phyloP scores from a whole-genome alignment of 2,797 vertebrate species.

The Uromys caudimaculatus region DNA sequence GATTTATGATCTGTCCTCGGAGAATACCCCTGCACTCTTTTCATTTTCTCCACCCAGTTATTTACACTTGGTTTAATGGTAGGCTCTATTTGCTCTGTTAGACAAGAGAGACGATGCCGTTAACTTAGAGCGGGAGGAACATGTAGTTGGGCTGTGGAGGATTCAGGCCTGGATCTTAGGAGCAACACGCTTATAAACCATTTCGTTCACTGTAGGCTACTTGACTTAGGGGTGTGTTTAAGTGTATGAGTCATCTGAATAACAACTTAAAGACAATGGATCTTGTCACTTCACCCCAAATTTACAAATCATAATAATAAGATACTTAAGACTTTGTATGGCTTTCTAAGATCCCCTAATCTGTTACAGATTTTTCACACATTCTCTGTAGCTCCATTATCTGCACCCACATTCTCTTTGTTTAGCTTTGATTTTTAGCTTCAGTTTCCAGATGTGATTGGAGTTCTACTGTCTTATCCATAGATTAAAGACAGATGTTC shows the following conservation, averaged over 20 bases:
- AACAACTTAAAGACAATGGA: not conserved
- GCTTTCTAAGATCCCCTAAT: not conserved
- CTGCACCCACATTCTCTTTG: no score
- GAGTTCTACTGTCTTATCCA: not conserved
- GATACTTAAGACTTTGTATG: not conserved
- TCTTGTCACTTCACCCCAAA: not conserved
- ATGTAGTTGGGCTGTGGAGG: not conserved
- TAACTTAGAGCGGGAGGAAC: not conserved
- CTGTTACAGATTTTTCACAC: not conserved
- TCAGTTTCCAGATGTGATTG: not conserved
- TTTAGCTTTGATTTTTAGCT: not conserved
- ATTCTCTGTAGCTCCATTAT: not conserved
- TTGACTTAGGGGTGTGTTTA: not conserved
- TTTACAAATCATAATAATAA: not conserved
- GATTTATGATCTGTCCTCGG: not conserved
- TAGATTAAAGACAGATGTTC: not conserved
- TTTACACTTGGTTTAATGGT: not conserved
- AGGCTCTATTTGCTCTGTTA: not conserved
- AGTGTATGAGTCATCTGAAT: not conserved
- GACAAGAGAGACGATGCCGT: no score
- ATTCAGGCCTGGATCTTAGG: not conserved
- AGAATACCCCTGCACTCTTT: not conserved
- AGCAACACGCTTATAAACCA: not conserved
- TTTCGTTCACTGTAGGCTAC: not conserved
- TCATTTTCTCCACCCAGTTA: not conserved